Evolutionary conservation across 2,113 vertebrate species (phyloP), one percentile per base, ranked within the genome.

Genomic region (Elanus axillaris): DNA sequence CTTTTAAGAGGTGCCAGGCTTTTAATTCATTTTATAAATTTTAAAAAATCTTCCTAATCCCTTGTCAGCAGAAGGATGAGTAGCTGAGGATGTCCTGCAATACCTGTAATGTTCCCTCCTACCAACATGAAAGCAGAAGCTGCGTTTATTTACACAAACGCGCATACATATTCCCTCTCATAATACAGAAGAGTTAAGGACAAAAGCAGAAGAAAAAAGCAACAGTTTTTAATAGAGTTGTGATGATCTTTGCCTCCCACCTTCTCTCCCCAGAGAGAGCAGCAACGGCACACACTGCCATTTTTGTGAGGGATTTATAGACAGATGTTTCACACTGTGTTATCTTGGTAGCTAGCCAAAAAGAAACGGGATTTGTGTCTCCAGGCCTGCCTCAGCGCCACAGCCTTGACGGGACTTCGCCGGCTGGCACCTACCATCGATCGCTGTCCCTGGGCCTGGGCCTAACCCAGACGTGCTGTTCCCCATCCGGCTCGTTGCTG

Each of bases 381-480:
- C 47, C 11, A 23, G 20, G 36, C 14, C 11, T 79, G 20, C 27
- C 63, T 58, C 32, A 29, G 15, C 23, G 19, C 40, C 52, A 10
- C 2, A 5, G 50, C 14, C 10, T 53, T 53, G 22, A 8, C 56
- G 34, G 59, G 42, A 16, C 31, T 13, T 53, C 34, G 26, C 2
- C 0, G 1, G 4, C 8, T 21, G 13, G 16, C 5, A 2, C 1
- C 1, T 25, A 25, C 52, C 34, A 17, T 45, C 15, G 3, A 0
- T 0, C 6, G 1, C 40, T 31, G 8, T 60, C 18, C 34, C 32
- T 86, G 26, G 26, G 34, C 10, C 18, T 47, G 47, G 38, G 67
- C 19, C 23, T 43, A 32, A 67, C 23, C 18, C 26, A 27, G 4
- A 27, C 8, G 62, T 4, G 1, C 11, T 64, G 14, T 22, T 69